Conservation (phyloP, 1,140 invertebrate species). For the Drosophila arizonae region DNA sequence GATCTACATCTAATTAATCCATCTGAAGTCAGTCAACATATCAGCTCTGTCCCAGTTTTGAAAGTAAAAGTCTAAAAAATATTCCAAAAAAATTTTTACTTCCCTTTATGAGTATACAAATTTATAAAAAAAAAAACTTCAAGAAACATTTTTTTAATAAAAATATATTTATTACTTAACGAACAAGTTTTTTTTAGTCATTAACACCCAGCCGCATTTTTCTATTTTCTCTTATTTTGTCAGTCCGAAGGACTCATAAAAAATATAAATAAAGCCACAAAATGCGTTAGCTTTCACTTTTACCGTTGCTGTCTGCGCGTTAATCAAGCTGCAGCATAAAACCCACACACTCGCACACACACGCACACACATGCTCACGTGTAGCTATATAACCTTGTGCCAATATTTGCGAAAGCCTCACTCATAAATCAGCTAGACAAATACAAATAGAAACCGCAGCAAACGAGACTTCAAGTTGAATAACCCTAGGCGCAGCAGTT, state of each 20-base stretch:
- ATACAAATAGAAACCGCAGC: slow-evolving; percentile 38
- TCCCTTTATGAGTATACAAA: too few species aligned
- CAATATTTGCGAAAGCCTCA: slow-evolving; percentile 62
- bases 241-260: slow-evolving; percentile 44
- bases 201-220: too few species aligned
- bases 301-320: slow-evolving; percentile 39
- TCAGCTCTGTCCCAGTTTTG: too few species aligned
- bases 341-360: slow-evolving; percentile 14
- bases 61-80: too few species aligned
- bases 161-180: too few species aligned
- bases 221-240: background rate
- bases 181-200: too few species aligned
- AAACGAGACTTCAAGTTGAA: slow-evolving; percentile 57
- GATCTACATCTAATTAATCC: too few species aligned
- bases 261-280: slow-evolving; percentile 19
- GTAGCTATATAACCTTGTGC: slow-evolving; percentile 45
- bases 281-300: slow-evolving; percentile 18
- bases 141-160: too few species aligned
- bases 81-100: too few species aligned
- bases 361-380: slow-evolving; percentile 7
- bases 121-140: too few species aligned
- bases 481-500: slow-evolving; percentile 52
- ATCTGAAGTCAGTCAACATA: too few species aligned
- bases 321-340: slow-evolving; percentile 69
- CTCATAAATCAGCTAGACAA: slow-evolving; percentile 78